Evolutionary conservation across 2,797 vertebrate species (phyloP).

Genomic region (Mormyrus proboscirostris): DNA sequence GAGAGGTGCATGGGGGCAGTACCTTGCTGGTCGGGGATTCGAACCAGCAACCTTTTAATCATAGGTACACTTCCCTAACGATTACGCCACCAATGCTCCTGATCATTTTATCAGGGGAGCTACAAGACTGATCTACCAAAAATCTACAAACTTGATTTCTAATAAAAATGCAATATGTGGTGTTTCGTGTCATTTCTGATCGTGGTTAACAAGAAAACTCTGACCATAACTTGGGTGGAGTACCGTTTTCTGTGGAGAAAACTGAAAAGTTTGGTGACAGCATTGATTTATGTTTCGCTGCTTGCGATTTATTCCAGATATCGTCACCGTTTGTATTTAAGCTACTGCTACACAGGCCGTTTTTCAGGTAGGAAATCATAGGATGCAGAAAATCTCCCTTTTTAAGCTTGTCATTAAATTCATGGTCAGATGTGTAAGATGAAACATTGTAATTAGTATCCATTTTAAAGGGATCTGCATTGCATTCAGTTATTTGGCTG

Average conservation of each 20-base stretch:
- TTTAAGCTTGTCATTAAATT: neutral
- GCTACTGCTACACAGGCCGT: conserved; percentile 88
- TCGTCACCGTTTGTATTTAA: conserved; percentile 98
- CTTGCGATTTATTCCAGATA: conserved; percentile 66
- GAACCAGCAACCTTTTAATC: neutral
- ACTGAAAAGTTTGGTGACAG: neutral
- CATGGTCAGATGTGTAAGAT: neutral
- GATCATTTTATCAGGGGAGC: neutral
- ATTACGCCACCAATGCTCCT: neutral
- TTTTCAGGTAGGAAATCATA: conserved; percentile 78
- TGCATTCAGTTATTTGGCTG: neutral
- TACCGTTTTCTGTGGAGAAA: neutral
- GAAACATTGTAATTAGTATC: neutral
- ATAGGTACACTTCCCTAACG: neutral
- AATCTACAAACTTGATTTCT: neutral
- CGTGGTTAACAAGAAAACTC: neutral
- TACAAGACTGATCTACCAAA: too few relatives aligned
- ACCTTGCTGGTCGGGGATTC: neutral
- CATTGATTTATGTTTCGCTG: neutral
- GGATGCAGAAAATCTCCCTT: neutral
- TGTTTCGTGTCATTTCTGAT: neutral
- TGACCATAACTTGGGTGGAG: neutral
- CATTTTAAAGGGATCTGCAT: neutral
- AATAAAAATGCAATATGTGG: neutral
- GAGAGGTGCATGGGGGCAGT: neutral